Evolutionary conservation across 64 coral and sea anemone genomes (phyloP).

Genomic region (Astreopora myriophthalma): DNA sequence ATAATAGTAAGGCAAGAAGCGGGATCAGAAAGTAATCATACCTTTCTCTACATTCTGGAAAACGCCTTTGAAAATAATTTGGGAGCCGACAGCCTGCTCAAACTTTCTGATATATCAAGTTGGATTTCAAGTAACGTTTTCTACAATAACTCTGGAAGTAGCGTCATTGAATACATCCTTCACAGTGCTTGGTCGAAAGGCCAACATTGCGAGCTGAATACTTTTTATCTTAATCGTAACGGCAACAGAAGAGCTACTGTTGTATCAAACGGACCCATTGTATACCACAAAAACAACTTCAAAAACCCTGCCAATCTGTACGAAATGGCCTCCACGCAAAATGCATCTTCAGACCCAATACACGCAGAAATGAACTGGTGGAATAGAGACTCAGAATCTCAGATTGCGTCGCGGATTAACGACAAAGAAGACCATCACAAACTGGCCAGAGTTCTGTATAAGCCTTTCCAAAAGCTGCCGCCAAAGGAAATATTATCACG

Average conservation of each 20-base stretch:
- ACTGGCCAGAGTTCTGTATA: slow-evolving; percentile 2
- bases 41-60: background rate
- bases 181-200: background rate
- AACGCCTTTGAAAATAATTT: slow-evolving; percentile 61
- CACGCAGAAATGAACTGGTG: slow-evolving; percentile 60
- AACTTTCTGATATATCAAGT: slow-evolving; percentile 6
- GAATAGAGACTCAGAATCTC: background rate
- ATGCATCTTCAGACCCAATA: background rate
- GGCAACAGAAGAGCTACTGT: slow-evolving; percentile 35
- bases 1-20: background rate
- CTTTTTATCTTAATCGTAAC: slow-evolving; percentile 52
- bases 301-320: slow-evolving; percentile 79
- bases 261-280: slow-evolving; percentile 64
- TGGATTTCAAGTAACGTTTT: slow-evolving; percentile 56
- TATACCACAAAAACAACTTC: slow-evolving; percentile 53
- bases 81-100: background rate
- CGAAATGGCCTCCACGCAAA: slow-evolving; percentile 33
- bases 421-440: background rate
- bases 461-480: slow-evolving; percentile 48
- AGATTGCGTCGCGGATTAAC: background rate
- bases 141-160: slow-evolving; percentile 62
- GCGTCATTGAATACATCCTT: slow-evolving; percentile 45
- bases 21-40: background rate
- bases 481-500: slow-evolving; percentile 34
- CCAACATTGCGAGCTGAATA: slow-evolving; percentile 60